Conservation (phyloP, 1,140 invertebrate species). For the Cyclargus thomasi region DNA sequence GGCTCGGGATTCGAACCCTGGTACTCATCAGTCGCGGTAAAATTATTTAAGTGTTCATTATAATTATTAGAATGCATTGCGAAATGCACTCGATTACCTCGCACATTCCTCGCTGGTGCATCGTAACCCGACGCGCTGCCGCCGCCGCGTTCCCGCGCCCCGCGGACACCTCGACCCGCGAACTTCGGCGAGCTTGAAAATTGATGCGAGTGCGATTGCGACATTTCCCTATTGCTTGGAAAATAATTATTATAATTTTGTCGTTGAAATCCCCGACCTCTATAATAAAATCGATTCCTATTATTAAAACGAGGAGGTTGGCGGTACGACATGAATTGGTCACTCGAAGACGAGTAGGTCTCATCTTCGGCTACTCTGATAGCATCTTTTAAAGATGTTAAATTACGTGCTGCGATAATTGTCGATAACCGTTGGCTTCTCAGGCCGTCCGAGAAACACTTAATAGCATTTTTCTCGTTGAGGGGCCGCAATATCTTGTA, state of each 20-base stretch:
- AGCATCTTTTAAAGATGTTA: conserved; percentile 4
- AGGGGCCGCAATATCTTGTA: conserved; percentile 9
- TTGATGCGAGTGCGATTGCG: no score
- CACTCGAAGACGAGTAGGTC: background rate
- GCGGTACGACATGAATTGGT: no score
- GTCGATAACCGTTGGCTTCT: conserved; percentile 6
- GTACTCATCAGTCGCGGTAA: background rate
- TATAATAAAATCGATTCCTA: no score
- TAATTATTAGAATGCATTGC: background rate
- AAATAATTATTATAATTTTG: background rate
- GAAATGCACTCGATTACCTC: background rate
- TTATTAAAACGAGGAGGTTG: no score
- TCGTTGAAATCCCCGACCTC: background rate
- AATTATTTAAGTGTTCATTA: background rate
- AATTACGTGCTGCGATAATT: conserved; percentile 4
- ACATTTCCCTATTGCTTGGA: background rate
- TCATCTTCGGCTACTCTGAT: conserved; percentile 11
- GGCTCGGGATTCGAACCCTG: background rate
- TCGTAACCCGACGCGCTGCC: no score
- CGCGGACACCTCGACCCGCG: no score
- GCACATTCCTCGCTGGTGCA: no score
- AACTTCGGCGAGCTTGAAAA: no score
- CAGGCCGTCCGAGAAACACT: conserved; percentile 2
- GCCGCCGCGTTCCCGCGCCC: no score
- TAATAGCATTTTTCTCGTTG: conserved; percentile 7